Evolutionary conservation across 2,888 invertebrate species (phyloP).

Genomic region (Eupithecia dodoneata): DNA sequence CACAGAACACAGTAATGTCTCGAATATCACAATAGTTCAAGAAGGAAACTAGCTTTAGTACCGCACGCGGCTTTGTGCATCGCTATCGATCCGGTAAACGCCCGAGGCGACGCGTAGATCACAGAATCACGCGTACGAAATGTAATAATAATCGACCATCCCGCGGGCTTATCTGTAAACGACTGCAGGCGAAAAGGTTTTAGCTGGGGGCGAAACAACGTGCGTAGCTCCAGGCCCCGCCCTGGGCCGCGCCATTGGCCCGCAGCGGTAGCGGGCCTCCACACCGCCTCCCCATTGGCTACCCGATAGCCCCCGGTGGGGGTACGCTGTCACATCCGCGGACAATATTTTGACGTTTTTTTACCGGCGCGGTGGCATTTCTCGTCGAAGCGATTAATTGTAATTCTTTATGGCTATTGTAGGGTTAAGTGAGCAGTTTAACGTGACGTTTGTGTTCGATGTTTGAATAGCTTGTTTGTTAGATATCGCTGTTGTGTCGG

Average conservation of each 20-base stretch:
- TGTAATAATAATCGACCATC: slow-evolving; percentile 83
- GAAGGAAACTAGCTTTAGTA: slow-evolving; percentile 54
- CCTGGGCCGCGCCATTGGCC: slow-evolving; percentile 78
- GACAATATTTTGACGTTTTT: slow-evolving; percentile 82
- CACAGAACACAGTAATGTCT: slow-evolving; percentile 72
- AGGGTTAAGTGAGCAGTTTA: slow-evolving; percentile 81
- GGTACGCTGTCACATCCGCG: slow-evolving; percentile 63
- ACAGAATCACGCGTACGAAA: slow-evolving; percentile 77
- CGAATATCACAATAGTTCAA: slow-evolving; percentile 55
- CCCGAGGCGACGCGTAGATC: slow-evolving; percentile 74
- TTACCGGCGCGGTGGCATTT: slow-evolving; percentile 78
- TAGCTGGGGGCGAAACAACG: slow-evolving; percentile 82
- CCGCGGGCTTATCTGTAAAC: slow-evolving; percentile 83
- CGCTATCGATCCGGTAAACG: slow-evolving; percentile 71
- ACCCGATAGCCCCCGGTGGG: slow-evolving; percentile 66
- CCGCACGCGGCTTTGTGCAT: slow-evolving; percentile 66
- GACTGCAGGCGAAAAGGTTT: slow-evolving; percentile 84
- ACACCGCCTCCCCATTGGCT: slow-evolving; percentile 74
- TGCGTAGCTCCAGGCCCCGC: slow-evolving; percentile 80
- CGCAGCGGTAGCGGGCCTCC: slow-evolving; percentile 69
- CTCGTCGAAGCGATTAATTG: slow-evolving; percentile 80
- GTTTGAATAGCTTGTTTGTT: slow-evolving; percentile 64
- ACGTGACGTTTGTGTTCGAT: slow-evolving; percentile 68
- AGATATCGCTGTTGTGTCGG: slow-evolving; percentile 54
- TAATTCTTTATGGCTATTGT: slow-evolving; percentile 82